These are phyloP conservation scores for Drosophila incognita DNA, from an alignment of 2,888 invertebrate genomes.

Conservation along the genomic window DNA sequence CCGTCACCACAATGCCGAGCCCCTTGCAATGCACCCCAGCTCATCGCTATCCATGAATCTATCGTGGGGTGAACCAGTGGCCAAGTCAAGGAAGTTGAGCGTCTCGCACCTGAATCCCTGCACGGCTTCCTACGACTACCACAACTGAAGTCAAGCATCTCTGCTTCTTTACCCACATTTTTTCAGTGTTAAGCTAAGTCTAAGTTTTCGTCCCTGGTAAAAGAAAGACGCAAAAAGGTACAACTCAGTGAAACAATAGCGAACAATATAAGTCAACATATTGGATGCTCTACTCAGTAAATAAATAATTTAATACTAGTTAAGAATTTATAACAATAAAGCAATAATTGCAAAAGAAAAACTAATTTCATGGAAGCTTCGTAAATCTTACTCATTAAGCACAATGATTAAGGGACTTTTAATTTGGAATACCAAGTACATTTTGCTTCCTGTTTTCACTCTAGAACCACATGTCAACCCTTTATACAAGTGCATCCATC, in stretches of 20 bases:
- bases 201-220: slow-evolving; percentile 43
- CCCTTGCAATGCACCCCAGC: slow-evolving; percentile 27
- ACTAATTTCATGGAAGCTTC: neutral
- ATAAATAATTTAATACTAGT: neutral
- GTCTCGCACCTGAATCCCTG: slow-evolving; percentile 65
- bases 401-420: neutral
- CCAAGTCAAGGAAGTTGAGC: slow-evolving; percentile 63
- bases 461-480: slow-evolving; percentile 1
- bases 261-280: slow-evolving; percentile 11
- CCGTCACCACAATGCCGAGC: slow-evolving; percentile 14
- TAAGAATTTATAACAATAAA: slow-evolving; percentile 30
- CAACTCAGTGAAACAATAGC: slow-evolving; percentile 58
- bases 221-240: slow-evolving; percentile 61
- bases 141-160: slow-evolving; percentile 30
- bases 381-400: neutral
- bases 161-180: neutral
- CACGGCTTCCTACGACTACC: slow-evolving; percentile 49
- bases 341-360: slow-evolving; percentile 22
- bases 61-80: slow-evolving; percentile 70
- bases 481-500: neutral
- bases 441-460: neutral
- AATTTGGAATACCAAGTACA: neutral
- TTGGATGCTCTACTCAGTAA: slow-evolving; percentile 40
- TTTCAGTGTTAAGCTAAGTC: neutral
- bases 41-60: slow-evolving; percentile 62